phyloP scores from a whole-genome alignment of 2,888 invertebrate genomes.

The Ormyrus pomaceus region DNA sequence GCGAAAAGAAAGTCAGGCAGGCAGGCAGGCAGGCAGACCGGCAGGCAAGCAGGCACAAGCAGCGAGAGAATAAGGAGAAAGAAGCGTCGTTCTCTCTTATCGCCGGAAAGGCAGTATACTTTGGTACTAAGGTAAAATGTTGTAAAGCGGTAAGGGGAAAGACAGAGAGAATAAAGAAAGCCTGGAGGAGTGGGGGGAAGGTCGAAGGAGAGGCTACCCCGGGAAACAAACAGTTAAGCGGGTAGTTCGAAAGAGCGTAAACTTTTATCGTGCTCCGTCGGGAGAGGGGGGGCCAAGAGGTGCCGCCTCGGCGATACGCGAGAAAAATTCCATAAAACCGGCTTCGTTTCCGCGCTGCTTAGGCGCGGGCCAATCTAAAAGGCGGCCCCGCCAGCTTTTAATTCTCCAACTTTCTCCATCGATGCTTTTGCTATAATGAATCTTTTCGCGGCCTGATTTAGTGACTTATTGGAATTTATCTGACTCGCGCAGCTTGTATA shows the following conservation, averaged over 20 bases:
- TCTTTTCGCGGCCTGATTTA: slow-evolving; percentile 8
- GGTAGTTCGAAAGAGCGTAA: slow-evolving; percentile 55
- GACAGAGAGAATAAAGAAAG: slow-evolving; percentile 36
- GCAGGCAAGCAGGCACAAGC: not conserved
- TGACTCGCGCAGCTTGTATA: not conserved
- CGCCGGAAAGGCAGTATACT: slow-evolving; percentile 40
- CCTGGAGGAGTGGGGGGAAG: slow-evolving; percentile 2
- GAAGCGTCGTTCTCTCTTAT: slow-evolving; percentile 39
- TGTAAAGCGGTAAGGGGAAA: slow-evolving; percentile 43
- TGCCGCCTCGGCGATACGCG: slow-evolving; percentile 31
- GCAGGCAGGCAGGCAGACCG: too few relatives aligned
- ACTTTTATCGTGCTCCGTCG: slow-evolving; percentile 54
- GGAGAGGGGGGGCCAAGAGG: slow-evolving; percentile 19
- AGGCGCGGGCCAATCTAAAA: too few relatives aligned
- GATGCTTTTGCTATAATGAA: slow-evolving; percentile 19
- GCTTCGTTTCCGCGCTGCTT: slow-evolving; percentile 10
- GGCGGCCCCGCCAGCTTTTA: too few relatives aligned
- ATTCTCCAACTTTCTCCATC: not conserved
- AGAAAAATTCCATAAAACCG: slow-evolving; percentile 50
- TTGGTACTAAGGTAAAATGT: slow-evolving; percentile 49
- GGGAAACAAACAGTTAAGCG: slow-evolving; percentile 56
- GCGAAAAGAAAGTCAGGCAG: not conserved
- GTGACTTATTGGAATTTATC: slow-evolving; percentile 39
- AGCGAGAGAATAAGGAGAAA: slow-evolving; percentile 6
- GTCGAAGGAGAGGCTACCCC: slow-evolving; percentile 8